Evolutionary conservation across 1,140 invertebrate species (phyloP).

Genomic region (Phortica variegata): DNA sequence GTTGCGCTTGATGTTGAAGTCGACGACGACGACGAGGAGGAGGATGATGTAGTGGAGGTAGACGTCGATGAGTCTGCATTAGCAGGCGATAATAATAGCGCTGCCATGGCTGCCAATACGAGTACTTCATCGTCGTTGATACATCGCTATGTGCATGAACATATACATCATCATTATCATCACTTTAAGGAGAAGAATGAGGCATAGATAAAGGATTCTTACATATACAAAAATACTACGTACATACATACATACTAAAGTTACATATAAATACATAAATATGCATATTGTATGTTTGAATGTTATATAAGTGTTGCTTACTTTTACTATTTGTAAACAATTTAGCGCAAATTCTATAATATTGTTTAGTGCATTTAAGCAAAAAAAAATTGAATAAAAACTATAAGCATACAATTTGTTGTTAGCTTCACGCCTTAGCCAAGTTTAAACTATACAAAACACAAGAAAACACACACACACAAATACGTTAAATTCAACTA

Average conservation of each 20-base stretch:
- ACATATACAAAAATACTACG: background rate
- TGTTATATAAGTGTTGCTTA: constrained; percentile 35
- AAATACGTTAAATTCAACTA: no score
- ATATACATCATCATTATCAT: constrained; percentile 83
- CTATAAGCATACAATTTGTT: constrained; percentile 25
- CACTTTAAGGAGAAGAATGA: constrained; percentile 63
- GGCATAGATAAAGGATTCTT: constrained; percentile 19
- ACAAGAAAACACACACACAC: no score
- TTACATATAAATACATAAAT: no score
- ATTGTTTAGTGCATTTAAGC: no score
- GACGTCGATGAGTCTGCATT: constrained; percentile 17
- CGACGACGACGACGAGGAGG: constrained; percentile 10
- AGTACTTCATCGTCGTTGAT: constrained; percentile 52
- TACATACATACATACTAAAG: no score
- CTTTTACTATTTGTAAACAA: constrained; percentile 37
- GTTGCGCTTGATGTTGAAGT: constrained; percentile 16
- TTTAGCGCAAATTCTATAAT: constrained; percentile 42
- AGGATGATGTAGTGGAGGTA: constrained; percentile 56
- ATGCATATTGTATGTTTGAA: no score
- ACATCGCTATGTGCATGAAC: constrained; percentile 72
- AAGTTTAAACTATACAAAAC: no score
- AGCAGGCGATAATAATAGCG: background rate
- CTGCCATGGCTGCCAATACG: constrained; percentile 13
- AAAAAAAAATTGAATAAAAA: background rate
- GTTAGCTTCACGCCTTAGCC: constrained; percentile 2